Base-by-base conservation (phyloP, 2,113 vertebrate genomes). In the Nothobranchius kuhntae region DNA sequence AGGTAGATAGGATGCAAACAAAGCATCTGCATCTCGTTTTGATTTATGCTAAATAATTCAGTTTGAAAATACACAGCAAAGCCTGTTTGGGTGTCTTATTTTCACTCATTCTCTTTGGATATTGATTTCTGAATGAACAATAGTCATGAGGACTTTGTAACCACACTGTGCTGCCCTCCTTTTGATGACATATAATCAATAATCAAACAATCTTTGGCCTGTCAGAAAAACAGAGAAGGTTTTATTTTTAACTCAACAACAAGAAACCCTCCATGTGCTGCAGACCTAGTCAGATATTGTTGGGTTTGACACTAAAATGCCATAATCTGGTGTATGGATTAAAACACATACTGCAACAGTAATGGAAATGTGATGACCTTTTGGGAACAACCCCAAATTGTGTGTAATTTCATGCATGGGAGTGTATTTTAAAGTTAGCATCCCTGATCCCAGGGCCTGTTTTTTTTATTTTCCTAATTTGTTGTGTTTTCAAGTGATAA, bases 401-500 rank as follows among this genome's bases (percentile, higher is more conserved):
- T 42, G 7, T 55, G 14, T 55, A 54, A 13, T 30, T 35, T 54
- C 12, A 40, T 40, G 38, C 38, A 40, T 9, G 7, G 35, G 21
- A 61, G 10, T 12, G 13, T 8, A 52, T 14, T 63, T 56, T n/a
- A 55, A 17, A 3, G 60, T 76, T 7, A 62, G 4, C 21, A 61
- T 79, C 68, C 48, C 46, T 73, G 66, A 85, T 67, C 63, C 67
- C 61, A 71, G 87, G 73, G 70, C 55, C 52, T 53, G 53, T n/a
- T n/a, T 58, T 21, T 82, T 45, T 61, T 17, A 64, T 65, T 66
- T 63, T 66, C 61, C 67, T 77, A 68, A 87, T 83, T 83, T 73
- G 45, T 50, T 71, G 51, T 70, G 30, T 79, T 89, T 87, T 74
- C 79, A 74, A 81, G 73, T 77, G 66, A 57, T 81, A 78, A 90